Conservation (phyloP, 2,888 invertebrate species). For the Ellobium chinense region DNA sequence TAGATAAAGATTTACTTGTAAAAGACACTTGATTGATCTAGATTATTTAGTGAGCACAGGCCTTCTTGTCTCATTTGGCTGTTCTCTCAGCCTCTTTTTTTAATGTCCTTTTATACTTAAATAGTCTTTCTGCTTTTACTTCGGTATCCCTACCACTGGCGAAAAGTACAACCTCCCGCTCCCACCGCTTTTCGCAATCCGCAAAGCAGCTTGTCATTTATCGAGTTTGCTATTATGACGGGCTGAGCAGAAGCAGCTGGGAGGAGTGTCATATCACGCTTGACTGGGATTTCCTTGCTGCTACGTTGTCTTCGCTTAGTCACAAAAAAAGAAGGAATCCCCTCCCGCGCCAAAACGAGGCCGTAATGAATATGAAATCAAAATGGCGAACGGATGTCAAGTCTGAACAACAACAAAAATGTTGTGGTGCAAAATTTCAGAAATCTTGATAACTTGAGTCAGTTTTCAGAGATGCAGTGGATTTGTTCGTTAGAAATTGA, state of each 20-base stretch:
- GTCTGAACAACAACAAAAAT: slow-evolving; percentile 45
- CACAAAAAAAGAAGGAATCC: slow-evolving; percentile 30
- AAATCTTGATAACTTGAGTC: neutral
- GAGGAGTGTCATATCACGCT: slow-evolving; percentile 25
- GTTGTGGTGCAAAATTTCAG: neutral
- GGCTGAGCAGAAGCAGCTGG: neutral
- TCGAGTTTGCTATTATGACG: neutral
- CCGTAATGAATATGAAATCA: slow-evolving; percentile 47
- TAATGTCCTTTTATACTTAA: too few species aligned
- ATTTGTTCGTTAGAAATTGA: neutral
- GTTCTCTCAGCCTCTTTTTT: too few species aligned
- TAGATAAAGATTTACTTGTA: neutral
- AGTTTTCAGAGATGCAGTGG: too few species aligned
- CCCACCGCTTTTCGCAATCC: too few species aligned
- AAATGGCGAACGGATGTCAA: slow-evolving; percentile 47
- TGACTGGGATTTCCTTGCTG: slow-evolving; percentile 37
- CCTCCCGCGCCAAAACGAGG: slow-evolving; percentile 48
- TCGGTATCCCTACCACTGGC: too few species aligned
- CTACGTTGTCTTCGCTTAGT: slow-evolving; percentile 10
- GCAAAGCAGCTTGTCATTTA: slow-evolving; percentile 6
- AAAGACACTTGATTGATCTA: neutral
- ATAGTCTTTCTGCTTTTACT: too few species aligned
- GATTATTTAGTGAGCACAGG: neutral
- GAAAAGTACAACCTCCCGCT: too few species aligned
- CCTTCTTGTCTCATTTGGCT: neutral